Conservation (phyloP, 2,113 vertebrate species). For the Bos indicus region DNA sequence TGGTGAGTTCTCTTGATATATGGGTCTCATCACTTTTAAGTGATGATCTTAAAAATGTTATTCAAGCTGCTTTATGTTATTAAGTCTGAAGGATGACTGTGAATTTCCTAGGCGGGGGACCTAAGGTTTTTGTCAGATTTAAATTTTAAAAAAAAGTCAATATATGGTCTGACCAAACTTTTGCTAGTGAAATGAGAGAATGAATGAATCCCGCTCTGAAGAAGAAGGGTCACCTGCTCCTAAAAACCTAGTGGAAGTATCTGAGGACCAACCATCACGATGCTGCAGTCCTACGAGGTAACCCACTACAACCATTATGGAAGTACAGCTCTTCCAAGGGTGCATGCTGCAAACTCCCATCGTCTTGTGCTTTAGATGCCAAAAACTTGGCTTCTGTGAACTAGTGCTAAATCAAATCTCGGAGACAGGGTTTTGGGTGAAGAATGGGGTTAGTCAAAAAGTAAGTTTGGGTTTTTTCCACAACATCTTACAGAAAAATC, state of each 20-base stretch:
- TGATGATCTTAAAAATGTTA: not conserved
- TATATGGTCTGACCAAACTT: not conserved
- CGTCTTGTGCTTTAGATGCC: not conserved
- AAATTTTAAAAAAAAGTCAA: not conserved
- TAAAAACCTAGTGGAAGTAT: not conserved
- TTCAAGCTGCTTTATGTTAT: not conserved
- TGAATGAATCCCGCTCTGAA: not conserved
- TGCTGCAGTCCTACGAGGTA: not conserved
- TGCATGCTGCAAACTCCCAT: accelerated
- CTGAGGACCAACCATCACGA: not conserved
- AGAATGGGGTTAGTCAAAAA: not conserved
- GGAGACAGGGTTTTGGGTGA: not conserved
- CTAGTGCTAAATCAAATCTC: not conserved
- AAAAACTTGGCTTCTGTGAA: not conserved
- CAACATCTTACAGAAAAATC: not conserved
- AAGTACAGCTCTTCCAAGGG: not conserved
- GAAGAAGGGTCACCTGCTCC: too few relatives aligned
- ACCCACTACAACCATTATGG: not conserved
- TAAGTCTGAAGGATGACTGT: not conserved
- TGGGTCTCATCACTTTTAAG: not conserved
- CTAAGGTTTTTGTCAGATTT: not conserved
- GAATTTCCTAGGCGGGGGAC: not conserved
- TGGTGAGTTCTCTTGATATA: not conserved
- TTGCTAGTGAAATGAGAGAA: not conserved
- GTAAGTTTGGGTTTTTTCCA: not conserved